Evolutionary conservation across 2,797 vertebrate genomes (phyloP).

Genomic region (Macropus fuliginosus): DNA sequence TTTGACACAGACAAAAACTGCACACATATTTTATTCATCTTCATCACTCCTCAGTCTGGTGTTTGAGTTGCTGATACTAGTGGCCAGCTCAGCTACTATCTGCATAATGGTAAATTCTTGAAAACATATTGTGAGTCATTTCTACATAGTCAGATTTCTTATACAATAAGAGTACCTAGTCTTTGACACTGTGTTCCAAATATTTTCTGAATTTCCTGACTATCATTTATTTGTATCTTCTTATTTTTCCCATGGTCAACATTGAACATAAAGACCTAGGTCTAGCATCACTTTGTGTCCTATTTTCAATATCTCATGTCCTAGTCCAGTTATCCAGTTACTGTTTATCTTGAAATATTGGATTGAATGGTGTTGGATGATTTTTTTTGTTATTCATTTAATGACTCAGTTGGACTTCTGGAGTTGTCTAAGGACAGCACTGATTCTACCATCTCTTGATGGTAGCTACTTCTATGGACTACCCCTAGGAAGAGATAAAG

Average conservation of each 20-base stretch:
- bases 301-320: not conserved
- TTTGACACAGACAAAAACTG: not conserved
- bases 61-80: not conserved
- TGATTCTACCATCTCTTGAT: not conserved
- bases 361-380: not conserved
- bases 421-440: not conserved
- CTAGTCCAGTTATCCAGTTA: not conserved
- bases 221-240: not conserved
- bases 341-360: not conserved
- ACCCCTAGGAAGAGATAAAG: not conserved
- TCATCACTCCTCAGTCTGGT: not conserved
- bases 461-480: not conserved
- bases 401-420: not conserved
- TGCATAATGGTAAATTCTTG: not conserved
- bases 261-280: not conserved
- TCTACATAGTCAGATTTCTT: not conserved
- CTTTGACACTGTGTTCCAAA: not conserved
- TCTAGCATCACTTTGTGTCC: not conserved
- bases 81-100: not conserved
- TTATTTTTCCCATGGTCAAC: not conserved
- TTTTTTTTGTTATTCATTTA: not conserved
- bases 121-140: not conserved
- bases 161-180: not conserved
- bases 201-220: not conserved
- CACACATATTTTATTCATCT: not conserved